Conservation (phyloP, 2,113 vertebrate genomes). For the Mungos mungo region DNA sequence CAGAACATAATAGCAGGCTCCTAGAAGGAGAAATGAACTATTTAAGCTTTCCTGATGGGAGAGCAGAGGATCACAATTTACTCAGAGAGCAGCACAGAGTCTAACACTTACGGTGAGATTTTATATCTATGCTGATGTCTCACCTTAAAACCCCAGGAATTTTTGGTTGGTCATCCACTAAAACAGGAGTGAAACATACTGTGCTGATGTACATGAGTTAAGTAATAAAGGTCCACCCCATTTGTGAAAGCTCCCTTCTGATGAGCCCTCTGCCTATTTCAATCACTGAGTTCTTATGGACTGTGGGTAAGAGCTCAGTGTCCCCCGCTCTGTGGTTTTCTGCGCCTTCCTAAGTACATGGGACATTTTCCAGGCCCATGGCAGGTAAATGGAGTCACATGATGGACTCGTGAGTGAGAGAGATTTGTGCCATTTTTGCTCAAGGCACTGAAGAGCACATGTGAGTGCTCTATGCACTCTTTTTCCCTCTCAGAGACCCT, state of each 20-base stretch:
- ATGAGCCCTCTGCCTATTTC: neutral
- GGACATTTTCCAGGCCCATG: neutral
- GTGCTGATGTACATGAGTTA: neutral
- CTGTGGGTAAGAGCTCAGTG: neutral
- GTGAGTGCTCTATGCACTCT: neutral
- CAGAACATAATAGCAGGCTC: slow-evolving; percentile 56
- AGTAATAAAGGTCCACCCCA: neutral
- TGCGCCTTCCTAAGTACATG: neutral
- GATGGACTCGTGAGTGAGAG: neutral
- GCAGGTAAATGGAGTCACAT: neutral
- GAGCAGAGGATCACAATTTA: slow-evolving; percentile 8
- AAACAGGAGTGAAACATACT: neutral
- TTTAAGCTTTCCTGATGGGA: slow-evolving; percentile 40
- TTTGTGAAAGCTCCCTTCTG: neutral
- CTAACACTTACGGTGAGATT: neutral
- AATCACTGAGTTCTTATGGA: neutral
- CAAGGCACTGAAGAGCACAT: neutral
- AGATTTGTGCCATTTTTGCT: neutral
- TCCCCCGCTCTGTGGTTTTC: neutral
- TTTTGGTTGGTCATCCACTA: slow-evolving; percentile 4
- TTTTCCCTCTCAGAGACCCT: neutral
- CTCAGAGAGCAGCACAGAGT: neutral
- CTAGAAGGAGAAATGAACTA: slow-evolving; percentile 22
- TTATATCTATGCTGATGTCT: neutral
- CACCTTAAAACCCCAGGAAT: neutral